phyloP scores from a whole-genome alignment of 2,113 vertebrate genomes.

The Brachypteracias leptosomus region DNA sequence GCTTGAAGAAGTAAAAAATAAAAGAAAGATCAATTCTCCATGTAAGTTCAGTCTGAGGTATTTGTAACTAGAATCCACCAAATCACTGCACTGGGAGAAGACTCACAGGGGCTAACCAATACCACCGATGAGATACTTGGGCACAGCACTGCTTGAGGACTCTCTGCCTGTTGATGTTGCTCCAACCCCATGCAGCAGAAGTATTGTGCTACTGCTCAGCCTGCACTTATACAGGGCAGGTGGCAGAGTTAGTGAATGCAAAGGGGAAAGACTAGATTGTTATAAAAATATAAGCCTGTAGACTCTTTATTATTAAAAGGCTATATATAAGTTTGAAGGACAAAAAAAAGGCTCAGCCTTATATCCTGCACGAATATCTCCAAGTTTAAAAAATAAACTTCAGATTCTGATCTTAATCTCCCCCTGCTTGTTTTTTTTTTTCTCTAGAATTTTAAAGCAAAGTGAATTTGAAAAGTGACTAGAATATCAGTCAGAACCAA shows the following conservation, averaged over 20 bases:
- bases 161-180: background rate
- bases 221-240: background rate
- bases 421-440: background rate
- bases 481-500: background rate
- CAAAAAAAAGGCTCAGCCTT: background rate
- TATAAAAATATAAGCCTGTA: background rate
- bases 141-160: background rate
- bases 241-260: background rate
- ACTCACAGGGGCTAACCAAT: background rate
- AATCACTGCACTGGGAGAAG: background rate
- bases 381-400: background rate
- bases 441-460: background rate
- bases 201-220: background rate
- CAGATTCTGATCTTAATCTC: background rate
- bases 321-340: background rate
- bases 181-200: background rate
- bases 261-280: background rate
- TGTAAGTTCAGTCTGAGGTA: background rate
- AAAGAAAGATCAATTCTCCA: background rate
- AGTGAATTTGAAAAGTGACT: background rate
- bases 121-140: background rate
- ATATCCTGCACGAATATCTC: background rate
- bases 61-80: background rate
- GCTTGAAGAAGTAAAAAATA: background rate
- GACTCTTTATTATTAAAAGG: background rate